Evolutionary conservation across 64 coral and sea anemone genomes (phyloP).

Genomic region (Astreopora myriophthalma): DNA sequence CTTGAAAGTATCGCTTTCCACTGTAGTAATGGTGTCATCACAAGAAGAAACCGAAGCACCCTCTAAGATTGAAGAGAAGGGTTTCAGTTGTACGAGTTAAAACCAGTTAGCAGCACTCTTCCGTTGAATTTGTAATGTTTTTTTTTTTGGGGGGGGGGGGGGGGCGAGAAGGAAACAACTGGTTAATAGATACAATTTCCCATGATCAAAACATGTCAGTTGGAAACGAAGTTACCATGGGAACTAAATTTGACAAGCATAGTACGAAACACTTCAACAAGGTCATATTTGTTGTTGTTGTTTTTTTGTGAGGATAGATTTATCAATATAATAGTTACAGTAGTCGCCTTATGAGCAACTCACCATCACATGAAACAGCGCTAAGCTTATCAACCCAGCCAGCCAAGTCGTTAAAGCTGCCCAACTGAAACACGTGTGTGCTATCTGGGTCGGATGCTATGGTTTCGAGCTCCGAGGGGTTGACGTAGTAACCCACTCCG

Average conservation of each 20-base stretch:
- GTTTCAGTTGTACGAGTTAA: background rate
- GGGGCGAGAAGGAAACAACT: no score
- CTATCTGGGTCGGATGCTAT: conserved; percentile 93
- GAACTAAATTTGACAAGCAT: no score
- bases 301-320: no score
- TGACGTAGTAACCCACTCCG: conserved; percentile 66
- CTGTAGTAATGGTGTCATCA: conserved; percentile 78
- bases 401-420: conserved; percentile 75
- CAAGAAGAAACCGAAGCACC: conserved; percentile 79
- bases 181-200: no score
- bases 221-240: no score
- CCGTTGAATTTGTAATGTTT: no score
- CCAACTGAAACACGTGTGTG: conserved; percentile 75
- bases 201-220: no score
- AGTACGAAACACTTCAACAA: no score
- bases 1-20: conserved; percentile 92
- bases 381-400: conserved; percentile 94
- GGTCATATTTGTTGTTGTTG: no score
- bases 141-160: no score
- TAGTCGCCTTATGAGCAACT: background rate
- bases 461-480: conserved; percentile 47
- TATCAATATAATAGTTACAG: no score
- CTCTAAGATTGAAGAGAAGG: conserved; percentile 60
- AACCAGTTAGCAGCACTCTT: no score
- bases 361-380: conserved; percentile 94